Evolutionary conservation across 2,113 vertebrate genomes (phyloP).

Genomic region (Aspiorhynchus laticeps): DNA sequence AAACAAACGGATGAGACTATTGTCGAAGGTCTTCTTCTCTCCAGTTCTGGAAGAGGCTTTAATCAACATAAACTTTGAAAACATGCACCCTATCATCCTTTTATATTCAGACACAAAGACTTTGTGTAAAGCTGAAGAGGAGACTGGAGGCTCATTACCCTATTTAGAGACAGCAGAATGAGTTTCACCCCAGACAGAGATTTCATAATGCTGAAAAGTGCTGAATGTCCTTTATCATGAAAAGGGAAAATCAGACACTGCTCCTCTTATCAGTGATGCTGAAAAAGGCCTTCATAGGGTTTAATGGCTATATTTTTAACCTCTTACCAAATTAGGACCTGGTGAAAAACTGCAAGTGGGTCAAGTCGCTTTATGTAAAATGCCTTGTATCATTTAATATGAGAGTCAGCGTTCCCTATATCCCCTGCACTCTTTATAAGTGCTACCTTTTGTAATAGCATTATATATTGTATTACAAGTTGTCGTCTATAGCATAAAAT

Average conservation of each 20-base stretch:
- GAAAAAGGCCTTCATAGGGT: not conserved
- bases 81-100: not conserved
- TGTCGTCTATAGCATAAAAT: not conserved
- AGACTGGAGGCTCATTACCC: slow-evolving; percentile 12
- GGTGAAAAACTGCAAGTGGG: not conserved
- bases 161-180: not conserved
- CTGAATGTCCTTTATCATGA: not conserved
- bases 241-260: not conserved
- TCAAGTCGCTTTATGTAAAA: not conserved
- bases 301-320: slow-evolving; percentile 12
- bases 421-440: not conserved
- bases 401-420: not conserved
- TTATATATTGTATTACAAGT: not conserved
- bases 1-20: not conserved
- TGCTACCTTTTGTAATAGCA: not conserved
- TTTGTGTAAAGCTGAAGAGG: not conserved
- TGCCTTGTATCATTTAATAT: not conserved
- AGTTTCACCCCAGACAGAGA: not conserved
- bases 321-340: not conserved
- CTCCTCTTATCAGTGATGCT: slow-evolving; percentile 7
- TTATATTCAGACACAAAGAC: slow-evolving; percentile 13
- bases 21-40: not conserved
- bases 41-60: not conserved
- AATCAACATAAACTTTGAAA: slow-evolving; percentile 6
- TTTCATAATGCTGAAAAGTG: slow-evolving; percentile 23